These are phyloP conservation scores for Nomada goodeniana DNA, from an alignment of 2,888 invertebrate species.

Conservation along the genomic window DNA sequence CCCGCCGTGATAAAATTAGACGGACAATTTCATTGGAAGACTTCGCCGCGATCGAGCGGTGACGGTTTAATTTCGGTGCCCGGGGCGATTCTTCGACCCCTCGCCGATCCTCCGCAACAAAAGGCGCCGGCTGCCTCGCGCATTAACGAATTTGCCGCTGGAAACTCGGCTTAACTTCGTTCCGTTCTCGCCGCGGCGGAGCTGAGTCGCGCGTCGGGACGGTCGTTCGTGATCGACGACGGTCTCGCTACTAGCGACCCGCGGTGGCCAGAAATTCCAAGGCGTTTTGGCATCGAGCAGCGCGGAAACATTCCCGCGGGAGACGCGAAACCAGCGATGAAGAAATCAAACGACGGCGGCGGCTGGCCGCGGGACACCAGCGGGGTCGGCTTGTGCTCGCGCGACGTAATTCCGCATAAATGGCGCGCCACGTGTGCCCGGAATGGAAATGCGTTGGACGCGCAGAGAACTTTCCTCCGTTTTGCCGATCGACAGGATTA, in stretches of 20 bases:
- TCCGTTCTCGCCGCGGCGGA: slow-evolving; percentile 9
- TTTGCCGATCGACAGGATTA: slow-evolving; percentile 45
- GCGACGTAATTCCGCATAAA: slow-evolving; percentile 38
- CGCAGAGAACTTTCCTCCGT: slow-evolving; percentile 24
- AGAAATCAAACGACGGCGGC: slow-evolving; percentile 46
- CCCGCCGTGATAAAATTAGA: slow-evolving; percentile 80
- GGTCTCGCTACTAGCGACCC: background rate
- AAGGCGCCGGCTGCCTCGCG: slow-evolving; percentile 43
- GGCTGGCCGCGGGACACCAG: slow-evolving; percentile 21
- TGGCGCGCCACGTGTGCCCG: slow-evolving; percentile 38
- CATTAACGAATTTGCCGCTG: slow-evolving; percentile 62
- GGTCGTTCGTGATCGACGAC: background rate
- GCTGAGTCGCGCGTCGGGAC: background rate
- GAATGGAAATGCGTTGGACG: slow-evolving; percentile 42
- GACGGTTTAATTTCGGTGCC: slow-evolving; percentile 77
- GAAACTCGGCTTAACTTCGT: slow-evolving; percentile 62
- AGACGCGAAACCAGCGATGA: slow-evolving; percentile 34
- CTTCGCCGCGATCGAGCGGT: slow-evolving; percentile 68
- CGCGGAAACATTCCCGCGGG: slow-evolving; percentile 14
- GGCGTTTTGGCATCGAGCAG: slow-evolving; percentile 18
- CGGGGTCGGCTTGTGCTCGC: background rate
- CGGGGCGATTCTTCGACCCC: slow-evolving; percentile 62
- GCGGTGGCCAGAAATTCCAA: slow-evolving; percentile 25
- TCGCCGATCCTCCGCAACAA: slow-evolving; percentile 42
- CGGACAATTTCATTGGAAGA: slow-evolving; percentile 81